These are phyloP conservation scores for Lithobates sylvaticus DNA, from an alignment of 2,797 vertebrate species.

Conservation along the genomic window DNA sequence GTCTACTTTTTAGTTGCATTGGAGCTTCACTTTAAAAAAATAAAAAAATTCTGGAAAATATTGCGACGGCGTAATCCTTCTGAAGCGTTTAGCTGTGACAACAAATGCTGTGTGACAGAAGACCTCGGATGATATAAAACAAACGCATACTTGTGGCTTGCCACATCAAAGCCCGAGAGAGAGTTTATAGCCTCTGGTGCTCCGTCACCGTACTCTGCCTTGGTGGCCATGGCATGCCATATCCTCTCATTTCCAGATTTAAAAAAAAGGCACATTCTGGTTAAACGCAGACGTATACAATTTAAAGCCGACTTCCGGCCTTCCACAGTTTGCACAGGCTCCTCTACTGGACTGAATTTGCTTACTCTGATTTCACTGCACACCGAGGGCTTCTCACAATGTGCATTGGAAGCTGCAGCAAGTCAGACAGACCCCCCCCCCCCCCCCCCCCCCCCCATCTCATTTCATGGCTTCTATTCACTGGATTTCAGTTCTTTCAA, in stretches of 20 bases:
- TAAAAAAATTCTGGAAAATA: not conserved
- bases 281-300: not conserved
- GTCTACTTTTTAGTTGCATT: too few relatives aligned
- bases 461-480: too few relatives aligned
- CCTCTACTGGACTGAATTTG: too few relatives aligned
- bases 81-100: not conserved
- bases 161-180: conserved; percentile 29
- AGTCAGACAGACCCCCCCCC: too few relatives aligned
- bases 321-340: too few relatives aligned
- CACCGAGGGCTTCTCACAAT: too few relatives aligned
- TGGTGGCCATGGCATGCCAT: not conserved
- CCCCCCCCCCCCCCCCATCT: too few relatives aligned
- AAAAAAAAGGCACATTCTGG: not conserved
- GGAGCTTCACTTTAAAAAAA: not conserved
- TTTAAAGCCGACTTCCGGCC: not conserved
- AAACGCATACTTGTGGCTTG: conserved; percentile 26
- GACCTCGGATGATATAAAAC: conserved; percentile 18
- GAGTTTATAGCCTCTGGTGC: conserved; percentile 1
- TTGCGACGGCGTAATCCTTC: not conserved
- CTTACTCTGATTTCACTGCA: too few relatives aligned
- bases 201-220: not conserved
- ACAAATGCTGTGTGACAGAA: not conserved
- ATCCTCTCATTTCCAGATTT: not conserved
- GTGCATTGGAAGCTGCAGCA: too few relatives aligned
- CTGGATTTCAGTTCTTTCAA: too few relatives aligned